Percentiles rank a stretch among this genome's conserved stretches.
Evolutionary conservation across 1,140 invertebrate species (phyloP).

Genomic region (Lasioglossum albipes): DNA sequence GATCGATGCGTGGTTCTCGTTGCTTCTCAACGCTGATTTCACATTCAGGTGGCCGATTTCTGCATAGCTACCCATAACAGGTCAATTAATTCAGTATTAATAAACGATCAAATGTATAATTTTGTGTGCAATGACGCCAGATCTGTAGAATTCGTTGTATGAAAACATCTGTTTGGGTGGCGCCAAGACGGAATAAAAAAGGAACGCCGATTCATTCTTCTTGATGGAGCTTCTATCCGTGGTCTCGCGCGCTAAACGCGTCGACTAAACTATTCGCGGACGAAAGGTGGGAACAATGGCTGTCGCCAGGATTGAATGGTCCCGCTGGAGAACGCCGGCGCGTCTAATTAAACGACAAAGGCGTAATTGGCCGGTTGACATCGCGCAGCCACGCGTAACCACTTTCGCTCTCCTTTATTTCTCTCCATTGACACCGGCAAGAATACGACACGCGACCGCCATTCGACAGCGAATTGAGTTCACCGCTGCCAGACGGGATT

Average conservation of each 20-base stretch:
- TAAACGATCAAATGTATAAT: no score
- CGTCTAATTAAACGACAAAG: slow-evolving; percentile 31
- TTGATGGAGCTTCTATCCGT: no score
- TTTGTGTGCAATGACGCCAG: no score
- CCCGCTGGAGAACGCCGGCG: background rate
- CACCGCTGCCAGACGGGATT: slow-evolving; percentile 5
- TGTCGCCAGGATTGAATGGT: background rate
- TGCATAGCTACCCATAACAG: no score
- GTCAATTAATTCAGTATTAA: no score
- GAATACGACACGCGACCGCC: slow-evolving; percentile 21
- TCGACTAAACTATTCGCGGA: background rate
- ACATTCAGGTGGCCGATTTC: no score
- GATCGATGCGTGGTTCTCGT: background rate
- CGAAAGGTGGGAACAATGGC: background rate
- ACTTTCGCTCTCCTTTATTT: slow-evolving; percentile 45
- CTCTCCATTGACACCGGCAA: slow-evolving; percentile 36
- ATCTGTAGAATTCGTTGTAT: no score
- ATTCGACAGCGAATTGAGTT: slow-evolving; percentile 15
- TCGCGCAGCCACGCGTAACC: slow-evolving; percentile 36
- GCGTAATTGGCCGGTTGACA: slow-evolving; percentile 32
- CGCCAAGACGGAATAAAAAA: no score
- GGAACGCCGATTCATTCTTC: no score
- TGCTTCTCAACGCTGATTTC: no score
- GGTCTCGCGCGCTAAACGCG: background rate
- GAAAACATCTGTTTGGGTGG: no score